Percentiles rank a stretch among this genome's conserved stretches.
Conservation (phyloP, 2,113 vertebrate genomes). For the Aphelocoma coerulescens region DNA sequence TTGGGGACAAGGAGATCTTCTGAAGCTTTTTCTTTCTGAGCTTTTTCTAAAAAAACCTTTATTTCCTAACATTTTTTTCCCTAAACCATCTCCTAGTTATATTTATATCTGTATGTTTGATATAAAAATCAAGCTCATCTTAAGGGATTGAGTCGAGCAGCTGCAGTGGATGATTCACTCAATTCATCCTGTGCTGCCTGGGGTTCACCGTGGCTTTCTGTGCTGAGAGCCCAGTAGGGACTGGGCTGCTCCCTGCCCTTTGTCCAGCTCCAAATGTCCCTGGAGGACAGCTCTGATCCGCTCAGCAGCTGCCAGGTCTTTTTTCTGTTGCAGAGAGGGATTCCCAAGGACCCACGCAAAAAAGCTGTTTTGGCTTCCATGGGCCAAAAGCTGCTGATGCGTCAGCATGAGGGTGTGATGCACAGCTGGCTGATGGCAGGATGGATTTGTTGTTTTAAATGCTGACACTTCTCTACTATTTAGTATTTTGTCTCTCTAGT, state of each 20-base stretch:
- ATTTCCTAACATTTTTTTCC: neutral
- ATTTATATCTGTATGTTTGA: neutral
- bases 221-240: neutral
- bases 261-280: neutral
- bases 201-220: neutral
- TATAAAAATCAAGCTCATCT: neutral
- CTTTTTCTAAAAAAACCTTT: neutral
- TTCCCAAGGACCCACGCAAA: neutral
- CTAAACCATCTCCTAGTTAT: neutral
- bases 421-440: neutral
- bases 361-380: neutral
- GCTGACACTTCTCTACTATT: neutral
- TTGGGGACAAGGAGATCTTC: neutral
- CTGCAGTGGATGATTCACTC: slow-evolving; percentile 7
- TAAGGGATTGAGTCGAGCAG: neutral
- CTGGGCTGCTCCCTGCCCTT: slow-evolving; percentile 3
- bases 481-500: neutral
- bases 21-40: neutral
- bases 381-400: neutral
- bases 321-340: neutral
- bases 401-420: neutral
- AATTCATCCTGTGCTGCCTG: neutral
- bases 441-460: neutral
- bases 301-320: neutral
- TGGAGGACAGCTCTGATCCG: neutral